A percentile compares a stretch with the other conserved stretches of the same genome.
Evolutionary conservation across 2,797 vertebrate species (phyloP).

Genomic region (Pseudochromis fuscus): DNA sequence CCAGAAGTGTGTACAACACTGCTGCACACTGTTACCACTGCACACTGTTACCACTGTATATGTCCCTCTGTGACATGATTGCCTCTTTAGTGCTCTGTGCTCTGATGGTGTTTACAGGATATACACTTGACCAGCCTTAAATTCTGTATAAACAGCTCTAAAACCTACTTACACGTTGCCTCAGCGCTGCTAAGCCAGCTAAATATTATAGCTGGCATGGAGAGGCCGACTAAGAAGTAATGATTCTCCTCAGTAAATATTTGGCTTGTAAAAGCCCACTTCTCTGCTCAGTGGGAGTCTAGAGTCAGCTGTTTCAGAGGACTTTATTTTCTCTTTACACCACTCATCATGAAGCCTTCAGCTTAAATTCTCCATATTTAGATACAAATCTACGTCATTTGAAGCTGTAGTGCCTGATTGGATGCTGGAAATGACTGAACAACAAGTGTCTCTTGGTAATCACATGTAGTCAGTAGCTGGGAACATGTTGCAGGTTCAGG

Average conservation of each 20-base stretch:
- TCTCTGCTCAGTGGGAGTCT: constrained; percentile 14
- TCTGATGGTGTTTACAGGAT: constrained; percentile 30
- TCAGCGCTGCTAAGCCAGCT: constrained; percentile 4
- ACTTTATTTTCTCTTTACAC: background rate
- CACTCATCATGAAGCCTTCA: background rate
- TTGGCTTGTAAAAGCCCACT: constrained; percentile 38
- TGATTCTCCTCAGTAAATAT: constrained; percentile 48
- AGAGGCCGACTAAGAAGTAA: constrained; percentile 22
- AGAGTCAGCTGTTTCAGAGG: background rate
- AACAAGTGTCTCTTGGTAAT: background rate
- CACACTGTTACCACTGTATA: no score
- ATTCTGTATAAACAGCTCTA: constrained; percentile 35
- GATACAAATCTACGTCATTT: background rate
- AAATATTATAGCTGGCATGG: constrained; percentile 44
- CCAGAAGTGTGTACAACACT: background rate
- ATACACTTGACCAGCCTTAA: constrained; percentile 28
- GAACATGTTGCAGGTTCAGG: background rate
- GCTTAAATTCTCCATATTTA: background rate
- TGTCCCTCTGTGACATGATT: background rate
- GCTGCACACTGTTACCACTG: no score
- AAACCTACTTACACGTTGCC: constrained; percentile 4
- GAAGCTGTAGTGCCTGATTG: background rate
- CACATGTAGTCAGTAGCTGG: background rate
- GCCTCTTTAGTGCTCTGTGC: background rate
- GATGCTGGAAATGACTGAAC: background rate